phyloP scores from a whole-genome alignment of 2,888 invertebrate genomes.

The Sycophila texana region DNA sequence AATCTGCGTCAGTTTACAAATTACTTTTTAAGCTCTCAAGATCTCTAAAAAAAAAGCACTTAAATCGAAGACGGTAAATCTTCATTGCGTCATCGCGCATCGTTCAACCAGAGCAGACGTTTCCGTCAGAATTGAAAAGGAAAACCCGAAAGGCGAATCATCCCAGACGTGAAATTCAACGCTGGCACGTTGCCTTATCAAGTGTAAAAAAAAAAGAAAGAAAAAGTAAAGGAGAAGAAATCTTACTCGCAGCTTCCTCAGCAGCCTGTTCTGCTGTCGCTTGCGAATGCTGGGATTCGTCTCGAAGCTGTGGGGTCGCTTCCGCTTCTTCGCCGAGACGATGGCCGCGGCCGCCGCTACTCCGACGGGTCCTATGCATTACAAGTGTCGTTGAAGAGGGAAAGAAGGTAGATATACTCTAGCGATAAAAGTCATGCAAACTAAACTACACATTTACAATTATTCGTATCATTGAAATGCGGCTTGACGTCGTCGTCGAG shows the following conservation, averaged over 20 bases:
- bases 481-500: neutral
- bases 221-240: conserved; percentile 53
- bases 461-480: conserved; percentile 20
- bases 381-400: conserved; percentile 34
- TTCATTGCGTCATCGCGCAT: no score
- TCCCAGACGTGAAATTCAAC: no score
- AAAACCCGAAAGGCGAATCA: no score
- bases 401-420: conserved; percentile 23
- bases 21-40: no score
- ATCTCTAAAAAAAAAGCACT: no score
- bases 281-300: conserved; percentile 97
- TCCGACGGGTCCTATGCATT: conserved; percentile 88
- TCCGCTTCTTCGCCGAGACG: conserved; percentile 95
- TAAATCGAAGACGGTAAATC: no score
- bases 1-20: no score
- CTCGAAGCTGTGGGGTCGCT: conserved; percentile 96
- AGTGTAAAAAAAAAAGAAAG: neutral
- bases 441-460: conserved; percentile 47
- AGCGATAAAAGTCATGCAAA: conserved; percentile 44
- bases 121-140: no score
- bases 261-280: conserved; percentile 93
- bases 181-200: no score
- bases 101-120: no score
- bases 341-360: conserved; percentile 98
- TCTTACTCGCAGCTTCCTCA: conserved; percentile 88